Percentiles rank a stretch among this genome's conserved stretches.
phyloP scores from a whole-genome alignment of 2,797 vertebrate species.

The Cuculus canorus region DNA sequence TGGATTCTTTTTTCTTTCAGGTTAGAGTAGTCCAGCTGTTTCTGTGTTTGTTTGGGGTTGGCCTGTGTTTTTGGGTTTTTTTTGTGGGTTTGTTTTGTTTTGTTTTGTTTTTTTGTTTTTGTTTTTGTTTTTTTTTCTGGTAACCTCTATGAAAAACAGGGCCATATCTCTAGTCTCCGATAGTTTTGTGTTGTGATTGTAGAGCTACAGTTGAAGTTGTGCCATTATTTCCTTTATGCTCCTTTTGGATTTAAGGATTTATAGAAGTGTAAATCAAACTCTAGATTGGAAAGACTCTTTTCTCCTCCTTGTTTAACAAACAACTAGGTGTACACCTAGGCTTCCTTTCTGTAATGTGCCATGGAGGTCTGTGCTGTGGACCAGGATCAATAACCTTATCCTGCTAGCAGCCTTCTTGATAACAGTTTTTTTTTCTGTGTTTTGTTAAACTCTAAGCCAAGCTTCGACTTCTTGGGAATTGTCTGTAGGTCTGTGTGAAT shows the following conservation, averaged over 20 bases:
- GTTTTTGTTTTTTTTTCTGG: neutral
- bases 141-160: neutral
- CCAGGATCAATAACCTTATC: neutral
- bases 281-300: neutral
- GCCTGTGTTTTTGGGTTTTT: neutral
- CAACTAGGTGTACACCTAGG: neutral
- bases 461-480: neutral
- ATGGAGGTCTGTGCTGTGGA: neutral
- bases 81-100: no score
- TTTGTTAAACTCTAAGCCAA: neutral
- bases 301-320: neutral
- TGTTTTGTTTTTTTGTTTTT: no score
- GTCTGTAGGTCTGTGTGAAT: neutral
- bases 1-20: neutral
- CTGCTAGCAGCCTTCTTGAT: neutral
- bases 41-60: neutral
- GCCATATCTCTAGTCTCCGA: neutral
- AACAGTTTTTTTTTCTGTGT: neutral
- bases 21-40: neutral
- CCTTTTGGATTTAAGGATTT: neutral
- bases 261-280: neutral
- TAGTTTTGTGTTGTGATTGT: neutral
- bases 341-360: neutral
- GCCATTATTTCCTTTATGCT: neutral
- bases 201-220: neutral